Conservation (phyloP, 2,113 vertebrate genomes). For the Daubentonia madagascariensis region DNA sequence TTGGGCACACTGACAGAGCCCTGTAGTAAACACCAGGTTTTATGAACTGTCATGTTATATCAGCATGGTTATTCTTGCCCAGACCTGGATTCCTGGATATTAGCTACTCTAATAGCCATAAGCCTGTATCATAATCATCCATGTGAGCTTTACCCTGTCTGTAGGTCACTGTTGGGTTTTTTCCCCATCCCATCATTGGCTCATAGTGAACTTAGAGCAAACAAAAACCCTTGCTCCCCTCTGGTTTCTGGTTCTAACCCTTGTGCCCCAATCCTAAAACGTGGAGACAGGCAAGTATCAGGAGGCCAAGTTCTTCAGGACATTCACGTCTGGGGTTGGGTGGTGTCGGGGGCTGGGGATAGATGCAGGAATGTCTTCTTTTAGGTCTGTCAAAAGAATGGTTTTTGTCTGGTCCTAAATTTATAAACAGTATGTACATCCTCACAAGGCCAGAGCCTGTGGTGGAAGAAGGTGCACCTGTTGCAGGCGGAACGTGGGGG, state of each 20-base stretch:
- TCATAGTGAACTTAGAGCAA: not conserved
- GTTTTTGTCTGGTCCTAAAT: not conserved
- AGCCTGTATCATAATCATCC: not conserved
- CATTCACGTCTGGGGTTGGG: not conserved
- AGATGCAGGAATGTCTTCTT: not conserved
- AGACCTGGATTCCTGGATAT: not conserved
- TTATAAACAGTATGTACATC: not conserved
- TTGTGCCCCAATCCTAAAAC: not conserved
- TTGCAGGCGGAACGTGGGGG: not conserved
- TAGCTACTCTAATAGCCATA: not conserved
- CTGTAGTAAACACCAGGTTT: not conserved
- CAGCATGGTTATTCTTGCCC: not conserved
- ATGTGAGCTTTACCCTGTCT: not conserved
- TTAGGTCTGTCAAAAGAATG: not conserved
- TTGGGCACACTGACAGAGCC: not conserved
- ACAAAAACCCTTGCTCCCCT: not conserved
- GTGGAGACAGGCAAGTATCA: not conserved
- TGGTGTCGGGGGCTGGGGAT: not conserved
- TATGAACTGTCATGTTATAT: not conserved
- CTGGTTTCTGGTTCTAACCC: not conserved
- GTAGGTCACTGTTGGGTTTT: not conserved
- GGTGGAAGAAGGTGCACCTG: not conserved
- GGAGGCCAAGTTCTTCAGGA: not conserved
- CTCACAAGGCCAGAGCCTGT: not conserved
- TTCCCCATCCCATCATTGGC: not conserved